Base-by-base conservation (phyloP, 2,113 vertebrate genomes). In the Buteo buteo region DNA sequence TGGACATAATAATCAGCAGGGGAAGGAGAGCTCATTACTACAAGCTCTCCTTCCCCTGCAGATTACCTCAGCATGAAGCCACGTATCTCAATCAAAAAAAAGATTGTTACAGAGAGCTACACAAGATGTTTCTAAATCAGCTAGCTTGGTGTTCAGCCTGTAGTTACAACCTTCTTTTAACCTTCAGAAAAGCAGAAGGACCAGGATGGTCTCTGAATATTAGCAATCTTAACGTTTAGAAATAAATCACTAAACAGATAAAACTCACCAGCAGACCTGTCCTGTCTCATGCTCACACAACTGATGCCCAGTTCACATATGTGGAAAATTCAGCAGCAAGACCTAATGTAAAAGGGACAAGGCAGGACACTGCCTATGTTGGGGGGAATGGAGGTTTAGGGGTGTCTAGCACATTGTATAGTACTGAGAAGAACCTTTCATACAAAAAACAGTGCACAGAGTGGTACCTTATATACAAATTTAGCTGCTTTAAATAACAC, bases 1-100 rank as follows among this genome's bases (percentile, higher is more conserved):
- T 89, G 93, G 94, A 90, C 88, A 93, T 83, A 58, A 91, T 84
- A 93, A 96, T 81, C 85, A 97, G 94, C 64, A 93, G 59, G 90
- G 69, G 66, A 96, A 95, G 64, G 28, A 91, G 70, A 95, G 90
- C 79, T 96, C 74, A 90, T 94, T 77, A 91, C 79, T 69, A 28
- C 61, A 59, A 97, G 49, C 86, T 90, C 80, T 81, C 84, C 83
- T 93, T 97, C 77, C 54, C 65, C 86, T 90, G 77, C 93, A 92
- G 76, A 96, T 91, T 95, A 96, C 79, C 91, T 88, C 94, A 95
- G 91, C 91, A 55, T 49, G 87, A 86, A 94, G 80, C 85, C 77
- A 81, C 9, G 2, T 66, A 86, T 90, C 69, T 95, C 89, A 95
- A 96, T 88, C 58, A 83, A 61, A 32, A 86, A 65, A 62, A 64